Percentiles rank a stretch among this genome's conserved stretches.
Evolutionary conservation across 2,113 vertebrate species (phyloP).

Genomic region (Cathartes aura): DNA sequence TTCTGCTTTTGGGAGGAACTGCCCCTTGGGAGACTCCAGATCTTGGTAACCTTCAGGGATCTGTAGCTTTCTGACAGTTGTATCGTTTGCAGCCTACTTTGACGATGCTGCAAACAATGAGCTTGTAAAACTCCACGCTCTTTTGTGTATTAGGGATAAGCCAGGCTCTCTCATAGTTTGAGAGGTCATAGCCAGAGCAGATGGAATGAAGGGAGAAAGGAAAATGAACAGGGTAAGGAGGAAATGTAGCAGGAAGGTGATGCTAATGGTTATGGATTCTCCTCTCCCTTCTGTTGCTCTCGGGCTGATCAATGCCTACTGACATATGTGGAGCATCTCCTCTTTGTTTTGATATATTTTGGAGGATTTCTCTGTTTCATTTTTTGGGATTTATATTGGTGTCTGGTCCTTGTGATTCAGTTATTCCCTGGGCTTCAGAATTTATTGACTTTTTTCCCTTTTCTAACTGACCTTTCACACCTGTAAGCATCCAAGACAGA

Average conservation of each 20-base stretch:
- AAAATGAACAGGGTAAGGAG: background rate
- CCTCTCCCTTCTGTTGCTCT: background rate
- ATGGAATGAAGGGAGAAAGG: background rate
- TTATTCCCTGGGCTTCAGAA: background rate
- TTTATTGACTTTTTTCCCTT: slow-evolving; percentile 1
- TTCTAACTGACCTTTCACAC: slow-evolving; percentile 23
- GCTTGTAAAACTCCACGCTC: background rate
- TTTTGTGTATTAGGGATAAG: background rate
- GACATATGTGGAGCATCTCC: background rate
- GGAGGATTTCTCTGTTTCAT: background rate
- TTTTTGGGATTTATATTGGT: background rate
- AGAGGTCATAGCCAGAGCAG: background rate
- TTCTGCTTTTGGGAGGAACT: background rate
- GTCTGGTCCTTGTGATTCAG: background rate
- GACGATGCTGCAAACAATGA: background rate
- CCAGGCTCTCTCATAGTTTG: background rate
- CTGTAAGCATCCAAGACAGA: background rate
- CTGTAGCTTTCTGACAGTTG: background rate
- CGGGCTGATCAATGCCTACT: background rate
- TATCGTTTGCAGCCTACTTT: background rate
- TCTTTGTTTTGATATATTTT: background rate
- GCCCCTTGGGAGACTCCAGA: background rate
- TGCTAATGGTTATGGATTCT: background rate
- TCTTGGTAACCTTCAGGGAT: background rate
- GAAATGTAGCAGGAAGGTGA: background rate